Percentiles rank a stretch among this genome's conserved stretches.
These are phyloP conservation scores for Pseudorhiza aurosa DNA, from an alignment of 30 jellyfish, hydroid and myxozoan genomes.

Conservation along the genomic window DNA sequence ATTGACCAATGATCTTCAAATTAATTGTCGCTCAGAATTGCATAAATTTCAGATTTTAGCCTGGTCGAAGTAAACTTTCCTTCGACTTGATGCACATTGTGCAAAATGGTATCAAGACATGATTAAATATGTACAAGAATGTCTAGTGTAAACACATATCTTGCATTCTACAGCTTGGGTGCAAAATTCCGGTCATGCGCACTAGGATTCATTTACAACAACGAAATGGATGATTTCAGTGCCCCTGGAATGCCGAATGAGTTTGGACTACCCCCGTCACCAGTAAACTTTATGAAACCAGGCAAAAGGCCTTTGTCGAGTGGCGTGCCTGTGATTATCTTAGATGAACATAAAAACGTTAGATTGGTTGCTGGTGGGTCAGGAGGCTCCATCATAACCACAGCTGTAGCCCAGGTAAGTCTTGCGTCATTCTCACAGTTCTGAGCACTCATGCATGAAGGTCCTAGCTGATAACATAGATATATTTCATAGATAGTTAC, in stretches of 20 bases:
- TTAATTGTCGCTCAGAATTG: no score
- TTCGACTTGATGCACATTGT: no score
- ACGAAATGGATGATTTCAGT: slow-evolving; percentile 99
- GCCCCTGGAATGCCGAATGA: slow-evolving; percentile 94
- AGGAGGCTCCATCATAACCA: slow-evolving; percentile 98
- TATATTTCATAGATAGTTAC: no score
- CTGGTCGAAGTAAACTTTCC: no score
- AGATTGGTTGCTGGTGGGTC: slow-evolving; percentile 98
- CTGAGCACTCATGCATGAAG: no score
- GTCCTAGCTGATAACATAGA: no score
- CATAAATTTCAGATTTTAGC: no score
- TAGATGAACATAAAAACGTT: slow-evolving; percentile 82
- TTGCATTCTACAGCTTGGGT: slow-evolving; percentile 93
- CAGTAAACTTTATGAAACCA: slow-evolving; percentile 83
- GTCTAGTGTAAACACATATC: no score
- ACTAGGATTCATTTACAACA: slow-evolving; percentile 93
- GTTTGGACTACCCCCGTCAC: slow-evolving; percentile 96
- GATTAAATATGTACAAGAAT: no score
- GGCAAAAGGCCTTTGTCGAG: slow-evolving; percentile 96
- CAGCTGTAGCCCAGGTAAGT: slow-evolving; percentile 98
- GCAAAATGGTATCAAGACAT: no score
- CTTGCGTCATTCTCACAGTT: no score
- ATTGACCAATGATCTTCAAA: no score
- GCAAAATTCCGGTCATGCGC: slow-evolving; percentile 97
- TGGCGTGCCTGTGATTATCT: slow-evolving; percentile 89